Conservation (phyloP, 2,888 invertebrate genomes). For the Drosophila peninsularis region DNA sequence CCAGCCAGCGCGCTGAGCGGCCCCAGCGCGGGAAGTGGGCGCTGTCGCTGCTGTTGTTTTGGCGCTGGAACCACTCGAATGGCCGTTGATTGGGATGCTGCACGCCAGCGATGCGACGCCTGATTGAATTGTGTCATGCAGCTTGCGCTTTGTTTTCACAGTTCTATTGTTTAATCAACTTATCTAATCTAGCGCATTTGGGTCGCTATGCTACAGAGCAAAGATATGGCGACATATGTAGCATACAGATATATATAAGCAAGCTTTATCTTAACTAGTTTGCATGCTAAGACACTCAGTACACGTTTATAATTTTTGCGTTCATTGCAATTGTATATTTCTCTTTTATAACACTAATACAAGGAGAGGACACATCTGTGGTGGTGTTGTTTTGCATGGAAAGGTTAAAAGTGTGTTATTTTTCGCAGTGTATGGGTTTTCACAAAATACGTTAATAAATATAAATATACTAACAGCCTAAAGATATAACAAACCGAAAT, state of each 20-base stretch:
- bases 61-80: constrained; percentile 42
- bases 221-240: neutral
- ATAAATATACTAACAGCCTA: constrained; percentile 65
- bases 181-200: constrained; percentile 69
- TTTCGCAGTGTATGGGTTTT: constrained; percentile 4
- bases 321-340: neutral
- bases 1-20: too few species aligned
- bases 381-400: constrained; percentile 23
- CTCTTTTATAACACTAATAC: constrained; percentile 1
- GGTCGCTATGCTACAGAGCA: constrained; percentile 35
- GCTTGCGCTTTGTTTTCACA: constrained; percentile 40
- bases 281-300: too few species aligned
- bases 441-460: constrained; percentile 40
- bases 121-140: constrained; percentile 68
- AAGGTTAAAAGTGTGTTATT: neutral
- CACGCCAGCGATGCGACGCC: constrained; percentile 38
- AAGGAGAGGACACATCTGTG: constrained; percentile 25
- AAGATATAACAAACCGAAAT: constrained; percentile 39
- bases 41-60: constrained; percentile 16
- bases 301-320: neutral
- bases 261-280: too few species aligned
- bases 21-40: too few species aligned
- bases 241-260: neutral
- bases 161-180: constrained; percentile 65
- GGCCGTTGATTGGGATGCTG: constrained; percentile 54